Conservation (phyloP, 2,113 vertebrate genomes). For the Solea senegalensis region DNA sequence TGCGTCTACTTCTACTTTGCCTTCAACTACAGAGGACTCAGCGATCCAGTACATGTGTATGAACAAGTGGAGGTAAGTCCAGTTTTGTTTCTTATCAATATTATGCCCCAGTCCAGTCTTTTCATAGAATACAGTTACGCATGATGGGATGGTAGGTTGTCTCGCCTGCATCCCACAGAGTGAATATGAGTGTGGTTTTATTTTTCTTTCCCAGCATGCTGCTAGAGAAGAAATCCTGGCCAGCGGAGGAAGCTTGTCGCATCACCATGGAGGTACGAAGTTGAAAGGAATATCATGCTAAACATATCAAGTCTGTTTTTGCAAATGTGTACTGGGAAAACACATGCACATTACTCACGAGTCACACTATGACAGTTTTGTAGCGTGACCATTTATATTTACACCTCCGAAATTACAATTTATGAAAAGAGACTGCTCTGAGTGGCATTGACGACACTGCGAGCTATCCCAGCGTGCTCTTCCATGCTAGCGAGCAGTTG, state of each 20-base stretch:
- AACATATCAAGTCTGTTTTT: slow-evolving; percentile 6
- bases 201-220: slow-evolving; percentile 83
- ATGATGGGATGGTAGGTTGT: neutral
- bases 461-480: neutral
- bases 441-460: neutral
- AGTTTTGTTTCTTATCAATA: neutral
- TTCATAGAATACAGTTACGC: neutral
- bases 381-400: slow-evolving; percentile 7
- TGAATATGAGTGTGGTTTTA: neutral
- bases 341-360: slow-evolving; percentile 2
- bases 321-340: neutral
- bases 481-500: slow-evolving; percentile 23
- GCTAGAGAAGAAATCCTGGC: slow-evolving; percentile 98
- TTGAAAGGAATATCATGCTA: slow-evolving; percentile 22
- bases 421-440: neutral
- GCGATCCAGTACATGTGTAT: slow-evolving; percentile 92
- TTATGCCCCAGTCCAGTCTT: neutral
- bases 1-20: slow-evolving; percentile 99
- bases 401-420: slow-evolving; percentile 1
- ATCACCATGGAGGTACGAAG: slow-evolving; percentile 96
- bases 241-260: slow-evolving; percentile 97
- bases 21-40: slow-evolving; percentile 98
- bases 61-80: slow-evolving; percentile 94
- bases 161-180: neutral
- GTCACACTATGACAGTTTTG: neutral